These are phyloP conservation scores for Etheostoma nigrum DNA, from an alignment of 2,797 vertebrate species.

Conservation along the genomic window DNA sequence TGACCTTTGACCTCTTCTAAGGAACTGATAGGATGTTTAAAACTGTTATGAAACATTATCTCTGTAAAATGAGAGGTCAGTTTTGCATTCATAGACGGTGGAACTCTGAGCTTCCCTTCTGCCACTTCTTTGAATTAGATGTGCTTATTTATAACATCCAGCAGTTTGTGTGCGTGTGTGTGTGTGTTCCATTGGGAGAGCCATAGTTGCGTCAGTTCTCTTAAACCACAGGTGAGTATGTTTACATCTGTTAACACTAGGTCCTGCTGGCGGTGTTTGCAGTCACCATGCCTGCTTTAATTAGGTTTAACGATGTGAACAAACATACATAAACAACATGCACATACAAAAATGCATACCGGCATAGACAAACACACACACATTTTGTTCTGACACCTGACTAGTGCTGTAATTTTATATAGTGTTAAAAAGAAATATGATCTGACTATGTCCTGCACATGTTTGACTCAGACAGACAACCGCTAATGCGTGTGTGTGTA, in stretches of 20 bases:
- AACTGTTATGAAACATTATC: constrained; percentile 63
- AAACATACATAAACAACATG: constrained; percentile 45
- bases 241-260: constrained; percentile 25
- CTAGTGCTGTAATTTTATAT: constrained; percentile 63
- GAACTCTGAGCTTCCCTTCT: constrained; percentile 23
- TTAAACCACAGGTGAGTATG: constrained; percentile 27
- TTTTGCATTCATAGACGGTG: constrained; percentile 44
- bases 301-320: constrained; percentile 42
- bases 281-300: constrained; percentile 33
- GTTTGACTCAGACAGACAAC: constrained; percentile 38
- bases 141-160: constrained; percentile 54
- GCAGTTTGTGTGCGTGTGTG: constrained; percentile 6
- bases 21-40: constrained; percentile 37
- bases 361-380: constrained; percentile 10
- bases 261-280: constrained; percentile 22
- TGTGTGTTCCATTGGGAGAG: constrained; percentile 5
- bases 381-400: constrained; percentile 56
- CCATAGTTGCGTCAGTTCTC: not conserved
- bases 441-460: constrained; percentile 51
- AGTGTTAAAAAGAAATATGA: constrained; percentile 63
- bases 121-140: constrained; percentile 47
- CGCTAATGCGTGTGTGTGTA: not conserved
- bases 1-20: constrained; percentile 51
- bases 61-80: constrained; percentile 58
- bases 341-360: constrained; percentile 9